Evolutionary conservation across 1,140 invertebrate genomes (phyloP).

Genomic region (Dufourea novaeangliae): DNA sequence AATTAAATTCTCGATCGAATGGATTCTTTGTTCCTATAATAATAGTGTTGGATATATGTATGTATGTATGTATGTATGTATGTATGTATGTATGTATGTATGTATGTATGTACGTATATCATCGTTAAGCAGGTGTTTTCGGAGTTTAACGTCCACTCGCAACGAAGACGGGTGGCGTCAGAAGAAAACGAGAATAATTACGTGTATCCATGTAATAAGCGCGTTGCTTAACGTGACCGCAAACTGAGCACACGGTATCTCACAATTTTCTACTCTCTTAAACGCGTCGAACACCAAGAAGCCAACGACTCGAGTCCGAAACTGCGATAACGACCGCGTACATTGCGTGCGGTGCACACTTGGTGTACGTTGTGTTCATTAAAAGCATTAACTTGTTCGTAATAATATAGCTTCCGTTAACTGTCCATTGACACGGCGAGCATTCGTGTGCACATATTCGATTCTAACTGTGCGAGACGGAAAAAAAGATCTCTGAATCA

Average conservation of each 20-base stretch:
- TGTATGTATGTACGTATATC: no score
- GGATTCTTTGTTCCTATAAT: no score
- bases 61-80: not conserved
- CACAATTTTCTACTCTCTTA: slow-evolving; percentile 9
- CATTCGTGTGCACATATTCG: no score
- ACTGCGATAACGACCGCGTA: not conserved
- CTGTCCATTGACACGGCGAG: no score
- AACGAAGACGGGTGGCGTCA: not conserved
- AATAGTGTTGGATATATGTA: no score
- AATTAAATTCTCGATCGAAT: no score
- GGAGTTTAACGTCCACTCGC: not conserved
- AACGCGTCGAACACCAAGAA: slow-evolving; percentile 13
- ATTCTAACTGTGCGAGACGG: no score
- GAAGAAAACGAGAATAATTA: not conserved
- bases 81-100: not conserved
- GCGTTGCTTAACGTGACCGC: slow-evolving; percentile 7
- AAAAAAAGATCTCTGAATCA: no score
- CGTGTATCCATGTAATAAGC: not conserved
- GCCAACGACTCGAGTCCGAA: slow-evolving; percentile 37
- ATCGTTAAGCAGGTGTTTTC: not conserved
- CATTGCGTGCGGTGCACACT: slow-evolving; percentile 26
- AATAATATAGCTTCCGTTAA: no score
- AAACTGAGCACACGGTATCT: not conserved
- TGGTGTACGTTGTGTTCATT: slow-evolving; percentile 33
- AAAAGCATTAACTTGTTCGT: slow-evolving; percentile 15